These are phyloP conservation scores for Lampris incognitus DNA, from an alignment of 2,113 vertebrate genomes.

Conservation along the genomic window DNA sequence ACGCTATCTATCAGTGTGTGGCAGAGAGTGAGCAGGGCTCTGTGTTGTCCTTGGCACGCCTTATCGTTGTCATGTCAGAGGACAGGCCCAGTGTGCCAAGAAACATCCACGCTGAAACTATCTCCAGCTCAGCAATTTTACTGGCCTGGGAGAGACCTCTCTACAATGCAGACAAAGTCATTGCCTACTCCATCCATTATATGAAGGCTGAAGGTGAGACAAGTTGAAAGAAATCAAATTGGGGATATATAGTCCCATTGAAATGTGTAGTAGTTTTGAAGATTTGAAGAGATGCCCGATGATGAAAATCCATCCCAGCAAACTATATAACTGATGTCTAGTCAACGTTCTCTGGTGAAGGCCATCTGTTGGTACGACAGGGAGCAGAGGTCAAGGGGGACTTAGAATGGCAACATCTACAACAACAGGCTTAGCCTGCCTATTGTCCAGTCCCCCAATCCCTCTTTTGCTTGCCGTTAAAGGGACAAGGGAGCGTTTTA, in stretches of 20 bases:
- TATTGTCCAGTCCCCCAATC: conserved; percentile 62
- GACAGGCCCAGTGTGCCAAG: conserved; percentile 95
- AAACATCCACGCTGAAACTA: conserved; percentile 92
- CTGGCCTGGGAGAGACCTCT: conserved; percentile 95
- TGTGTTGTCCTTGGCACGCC: conserved; percentile 88
- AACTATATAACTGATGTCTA: conserved; percentile 28
- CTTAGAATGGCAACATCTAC: conserved; percentile 67
- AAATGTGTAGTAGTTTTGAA: not conserved
- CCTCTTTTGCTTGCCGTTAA: conserved; percentile 55
- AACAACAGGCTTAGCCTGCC: conserved; percentile 63
- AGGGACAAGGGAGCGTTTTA: conserved; percentile 50
- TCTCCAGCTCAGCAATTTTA: conserved; percentile 98
- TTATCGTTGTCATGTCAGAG: conserved; percentile 96
- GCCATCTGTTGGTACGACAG: conserved; percentile 75
- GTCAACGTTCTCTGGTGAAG: conserved; percentile 44
- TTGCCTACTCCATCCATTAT: conserved; percentile 98
- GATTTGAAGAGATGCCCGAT: conserved; percentile 1
- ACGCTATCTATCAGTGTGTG: conserved; percentile 97
- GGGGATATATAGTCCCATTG: too few species aligned
- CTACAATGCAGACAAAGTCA: conserved; percentile 96
- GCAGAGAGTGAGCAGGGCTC: conserved; percentile 93
- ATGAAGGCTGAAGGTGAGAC: conserved; percentile 96
- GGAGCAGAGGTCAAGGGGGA: conserved; percentile 71
- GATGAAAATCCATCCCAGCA: conserved; percentile 2
- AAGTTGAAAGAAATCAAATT: not conserved